phyloP scores from a whole-genome alignment of 2,113 vertebrate species.

The Motacilla alba region DNA sequence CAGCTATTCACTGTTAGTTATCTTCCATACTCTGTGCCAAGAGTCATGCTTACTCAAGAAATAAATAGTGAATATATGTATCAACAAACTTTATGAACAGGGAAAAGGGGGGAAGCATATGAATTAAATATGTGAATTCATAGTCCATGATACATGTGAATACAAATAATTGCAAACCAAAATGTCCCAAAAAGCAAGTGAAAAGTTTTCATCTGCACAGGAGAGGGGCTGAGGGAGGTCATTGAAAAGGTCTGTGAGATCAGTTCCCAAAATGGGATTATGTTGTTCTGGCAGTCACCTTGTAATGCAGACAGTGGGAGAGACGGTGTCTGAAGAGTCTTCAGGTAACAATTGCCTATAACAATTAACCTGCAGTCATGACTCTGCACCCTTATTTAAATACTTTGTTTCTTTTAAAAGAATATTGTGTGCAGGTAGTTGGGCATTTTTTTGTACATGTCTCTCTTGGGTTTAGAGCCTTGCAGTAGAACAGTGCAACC shows the following conservation, averaged over 20 bases:
- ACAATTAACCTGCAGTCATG: neutral
- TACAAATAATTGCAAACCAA: neutral
- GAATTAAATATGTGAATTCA: neutral
- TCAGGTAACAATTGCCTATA: neutral
- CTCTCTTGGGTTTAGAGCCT: neutral
- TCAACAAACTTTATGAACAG: neutral
- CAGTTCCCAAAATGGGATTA: neutral
- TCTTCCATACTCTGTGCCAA: neutral
- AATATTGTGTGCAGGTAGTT: neutral
- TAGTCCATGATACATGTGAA: neutral
- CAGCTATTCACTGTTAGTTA: neutral
- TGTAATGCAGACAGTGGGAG: fast-evolving
- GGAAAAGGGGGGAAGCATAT: neutral
- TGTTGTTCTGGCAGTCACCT: neutral
- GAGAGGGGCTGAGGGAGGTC: neutral
- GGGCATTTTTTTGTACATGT: neutral
- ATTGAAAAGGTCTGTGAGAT: neutral
- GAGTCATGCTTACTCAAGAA: neutral
- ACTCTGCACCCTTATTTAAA: neutral
- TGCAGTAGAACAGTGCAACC: neutral
- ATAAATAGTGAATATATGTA: neutral
- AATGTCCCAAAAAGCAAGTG: neutral
- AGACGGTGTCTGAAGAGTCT: neutral
- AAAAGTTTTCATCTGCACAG: neutral
- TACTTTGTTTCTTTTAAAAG: neutral